Evolutionary conservation across 1,140 invertebrate species (phyloP), one percentile per base, ranked within the genome.

Genomic region (Heliconius hewitsoni): DNA sequence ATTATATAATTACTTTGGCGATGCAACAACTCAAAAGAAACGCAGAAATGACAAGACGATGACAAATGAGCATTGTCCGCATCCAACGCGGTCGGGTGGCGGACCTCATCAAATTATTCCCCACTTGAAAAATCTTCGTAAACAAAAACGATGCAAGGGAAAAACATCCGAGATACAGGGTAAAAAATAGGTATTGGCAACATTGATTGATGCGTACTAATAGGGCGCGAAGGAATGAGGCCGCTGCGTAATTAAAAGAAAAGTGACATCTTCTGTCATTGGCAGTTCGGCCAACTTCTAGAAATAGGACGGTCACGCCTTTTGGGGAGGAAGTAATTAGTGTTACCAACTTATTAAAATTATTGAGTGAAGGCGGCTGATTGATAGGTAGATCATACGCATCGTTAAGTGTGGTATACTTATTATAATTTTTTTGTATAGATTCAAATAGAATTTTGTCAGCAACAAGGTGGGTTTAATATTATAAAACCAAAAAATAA

Each of bases 161-260:
- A 94, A 91, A 93, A 94, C 86, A 91, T 86, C 87, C 84, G 87
- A 88, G 89, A 89, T 83, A 84, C 87, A 80, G 86, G 86, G 86
- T 90, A 93, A 94, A 94, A 94, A 94, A 91, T 92, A 93, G 88
- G 88, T 94, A 94, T 94, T 94, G 93, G 93, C 93, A 94, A 94
- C 92, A 94, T 94, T 94, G 93, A 94, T 94, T 94, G 93, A 94
- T 94, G 93, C 88, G 89, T 93, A 93, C 93, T 94, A 94, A 94
- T 94, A 94, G 93, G 92, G 91, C 93, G 92, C 90, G 92, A 92
- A 93, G 91, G 89, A 93, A 94, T 92, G 91, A 93, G 89, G 89
- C 91, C 89, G 87, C 83, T 81, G 86, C 88, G 84, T 94, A 94
- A 94, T 94, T 94, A 94, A 91, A 93, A 88, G 86, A 91, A 90